phyloP scores from a whole-genome alignment of 2,797 vertebrate genomes.

The Caiman crocodilus region DNA sequence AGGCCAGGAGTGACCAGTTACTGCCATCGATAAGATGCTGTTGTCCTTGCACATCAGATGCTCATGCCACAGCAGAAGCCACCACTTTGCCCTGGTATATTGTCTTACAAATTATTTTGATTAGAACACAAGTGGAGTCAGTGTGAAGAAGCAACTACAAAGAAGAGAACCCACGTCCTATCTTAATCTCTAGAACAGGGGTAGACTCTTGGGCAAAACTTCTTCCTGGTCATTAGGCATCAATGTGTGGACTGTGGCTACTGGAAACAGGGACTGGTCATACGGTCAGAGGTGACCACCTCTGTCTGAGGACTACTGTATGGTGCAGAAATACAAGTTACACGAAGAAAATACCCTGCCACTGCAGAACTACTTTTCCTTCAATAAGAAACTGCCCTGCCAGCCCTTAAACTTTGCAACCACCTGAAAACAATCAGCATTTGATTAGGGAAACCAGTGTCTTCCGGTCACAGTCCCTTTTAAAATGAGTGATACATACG shows the following conservation, averaged over 20 bases:
- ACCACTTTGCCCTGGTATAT: neutral
- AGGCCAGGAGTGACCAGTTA: neutral
- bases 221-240: neutral
- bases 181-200: neutral
- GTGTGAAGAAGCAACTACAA: neutral
- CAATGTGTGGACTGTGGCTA: neutral
- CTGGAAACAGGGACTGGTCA: neutral
- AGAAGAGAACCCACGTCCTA: neutral
- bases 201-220: neutral
- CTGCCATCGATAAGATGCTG: neutral
- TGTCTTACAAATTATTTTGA: neutral
- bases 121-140: rapidly evolving
- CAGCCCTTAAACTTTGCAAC: neutral
- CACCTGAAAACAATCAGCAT: neutral
- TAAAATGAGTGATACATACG: neutral
- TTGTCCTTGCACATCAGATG: neutral
- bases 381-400: neutral
- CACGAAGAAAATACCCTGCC: neutral
- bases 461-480: neutral
- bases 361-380: neutral
- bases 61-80: neutral
- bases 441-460: neutral
- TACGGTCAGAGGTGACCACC: neutral
- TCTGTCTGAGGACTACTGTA: neutral
- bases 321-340: neutral